Evolutionary conservation across 2,797 vertebrate genomes (phyloP).

Genomic region (Microctenopoma stevenorrisi): DNA sequence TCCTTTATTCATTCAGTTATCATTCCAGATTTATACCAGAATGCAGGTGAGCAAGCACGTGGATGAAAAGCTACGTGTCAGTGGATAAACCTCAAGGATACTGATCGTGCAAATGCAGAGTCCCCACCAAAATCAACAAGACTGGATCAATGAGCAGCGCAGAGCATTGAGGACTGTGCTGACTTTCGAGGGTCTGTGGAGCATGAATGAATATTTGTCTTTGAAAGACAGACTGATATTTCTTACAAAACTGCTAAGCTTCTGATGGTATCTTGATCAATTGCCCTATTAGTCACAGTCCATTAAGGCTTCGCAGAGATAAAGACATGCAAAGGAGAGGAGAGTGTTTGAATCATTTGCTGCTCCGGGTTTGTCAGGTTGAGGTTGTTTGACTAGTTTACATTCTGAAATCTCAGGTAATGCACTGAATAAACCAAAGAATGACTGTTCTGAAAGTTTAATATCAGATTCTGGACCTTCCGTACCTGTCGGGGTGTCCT

Average conservation of each 20-base stretch:
- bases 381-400: slow-evolving; percentile 31
- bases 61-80: neutral
- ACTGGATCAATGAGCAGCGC: slow-evolving; percentile 24
- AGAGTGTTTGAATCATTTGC: slow-evolving; percentile 34
- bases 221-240: slow-evolving; percentile 40
- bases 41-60: neutral
- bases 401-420: too few species aligned
- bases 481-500: slow-evolving; percentile 94
- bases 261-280: slow-evolving; percentile 45
- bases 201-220: slow-evolving; percentile 33
- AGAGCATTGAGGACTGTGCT: slow-evolving; percentile 2
- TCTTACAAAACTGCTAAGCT: slow-evolving; percentile 15
- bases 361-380: slow-evolving; percentile 32
- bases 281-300: slow-evolving; percentile 45
- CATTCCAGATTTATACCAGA: neutral
- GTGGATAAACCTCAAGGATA: slow-evolving; percentile 21
- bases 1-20: slow-evolving; percentile 8
- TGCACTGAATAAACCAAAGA: slow-evolving; percentile 26
- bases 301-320: slow-evolving; percentile 22
- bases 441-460: slow-evolving; percentile 29
- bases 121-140: neutral
- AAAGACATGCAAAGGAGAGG: slow-evolving; percentile 3
- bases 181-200: slow-evolving; percentile 22
- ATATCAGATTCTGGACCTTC: slow-evolving; percentile 10
- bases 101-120: slow-evolving; percentile 27